phyloP scores from a whole-genome alignment of 1,140 invertebrate species.

The Globodera ellingtonae region DNA sequence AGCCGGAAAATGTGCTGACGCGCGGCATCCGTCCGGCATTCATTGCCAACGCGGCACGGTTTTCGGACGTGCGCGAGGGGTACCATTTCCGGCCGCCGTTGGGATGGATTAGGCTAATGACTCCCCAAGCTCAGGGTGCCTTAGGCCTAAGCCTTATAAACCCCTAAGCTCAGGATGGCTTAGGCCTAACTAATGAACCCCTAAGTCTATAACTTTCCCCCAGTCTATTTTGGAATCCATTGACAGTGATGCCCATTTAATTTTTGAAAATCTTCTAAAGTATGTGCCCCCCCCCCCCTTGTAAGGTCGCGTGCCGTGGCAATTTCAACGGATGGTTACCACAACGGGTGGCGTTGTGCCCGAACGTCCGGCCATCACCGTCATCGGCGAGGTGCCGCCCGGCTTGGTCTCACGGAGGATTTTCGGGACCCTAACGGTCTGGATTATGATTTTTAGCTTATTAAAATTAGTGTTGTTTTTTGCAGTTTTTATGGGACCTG shows the following conservation, averaged over 20 bases:
- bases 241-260: no score
- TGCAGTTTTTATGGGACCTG: conserved; percentile 22
- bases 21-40: conserved; percentile 26
- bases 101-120: no score
- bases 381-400: conserved; percentile 17
- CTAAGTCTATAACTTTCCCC: no score
- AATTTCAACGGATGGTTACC: conserved; percentile 19
- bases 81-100: conserved; percentile 36
- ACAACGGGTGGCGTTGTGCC: conserved; percentile 20
- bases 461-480: not conserved
- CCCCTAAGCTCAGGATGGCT: no score
- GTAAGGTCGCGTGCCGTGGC: not conserved
- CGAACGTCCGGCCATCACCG: conserved; percentile 3
- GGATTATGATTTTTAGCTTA: not conserved
- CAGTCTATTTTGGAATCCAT: no score
- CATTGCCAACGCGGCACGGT: conserved; percentile 12
- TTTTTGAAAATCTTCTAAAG: no score
- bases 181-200: no score
- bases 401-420: conserved; percentile 22
- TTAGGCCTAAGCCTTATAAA: no score
- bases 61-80: conserved; percentile 23
- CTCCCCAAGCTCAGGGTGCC: no score
- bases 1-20: conserved; percentile 29
- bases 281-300: no score
- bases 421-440: conserved; percentile 31